Percentiles rank a stretch among this genome's conserved stretches.
Conservation (phyloP, 37 sponge, comb jelly and placozoan genomes). For the Petrosia ficiformis region DNA sequence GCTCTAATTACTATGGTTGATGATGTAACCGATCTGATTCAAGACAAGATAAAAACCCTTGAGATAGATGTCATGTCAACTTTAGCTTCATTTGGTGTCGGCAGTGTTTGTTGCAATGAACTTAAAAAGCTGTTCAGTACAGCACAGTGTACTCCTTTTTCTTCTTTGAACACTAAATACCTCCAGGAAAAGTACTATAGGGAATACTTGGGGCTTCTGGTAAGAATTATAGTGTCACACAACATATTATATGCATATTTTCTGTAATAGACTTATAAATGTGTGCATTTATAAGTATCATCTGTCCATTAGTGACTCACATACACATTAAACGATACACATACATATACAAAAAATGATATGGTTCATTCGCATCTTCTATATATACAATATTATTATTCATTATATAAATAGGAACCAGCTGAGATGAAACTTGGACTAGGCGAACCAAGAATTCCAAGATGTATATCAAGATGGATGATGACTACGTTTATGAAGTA, state of each 20-base stretch:
- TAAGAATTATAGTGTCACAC: not conserved
- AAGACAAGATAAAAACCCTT: not conserved
- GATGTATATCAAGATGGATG: not conserved
- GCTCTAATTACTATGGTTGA: slow-evolving; percentile 14
- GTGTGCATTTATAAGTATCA: too few species aligned
- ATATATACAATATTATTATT: too few species aligned
- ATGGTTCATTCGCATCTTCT: not conserved
- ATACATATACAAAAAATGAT: too few species aligned
- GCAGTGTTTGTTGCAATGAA: not conserved
- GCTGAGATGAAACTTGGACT: slow-evolving; percentile 4
- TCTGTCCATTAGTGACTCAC: too few species aligned
- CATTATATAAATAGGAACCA: too few species aligned
- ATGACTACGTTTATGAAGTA: slow-evolving; percentile 11
- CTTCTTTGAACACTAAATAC: not conserved
- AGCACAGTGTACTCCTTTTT: slow-evolving; percentile 15
- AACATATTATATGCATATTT: too few species aligned
- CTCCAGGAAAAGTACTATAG: slow-evolving; percentile 31
- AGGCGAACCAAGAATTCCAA: not conserved
- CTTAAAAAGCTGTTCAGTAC: not conserved
- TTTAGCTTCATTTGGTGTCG: slow-evolving; percentile 1
- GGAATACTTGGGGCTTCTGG: not conserved
- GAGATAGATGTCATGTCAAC: not conserved
- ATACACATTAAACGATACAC: too few species aligned
- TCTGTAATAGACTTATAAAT: too few species aligned
- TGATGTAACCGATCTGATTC: not conserved